Conservation (phyloP, 2,888 invertebrate species). For the Eutolmus rufibarbis region DNA sequence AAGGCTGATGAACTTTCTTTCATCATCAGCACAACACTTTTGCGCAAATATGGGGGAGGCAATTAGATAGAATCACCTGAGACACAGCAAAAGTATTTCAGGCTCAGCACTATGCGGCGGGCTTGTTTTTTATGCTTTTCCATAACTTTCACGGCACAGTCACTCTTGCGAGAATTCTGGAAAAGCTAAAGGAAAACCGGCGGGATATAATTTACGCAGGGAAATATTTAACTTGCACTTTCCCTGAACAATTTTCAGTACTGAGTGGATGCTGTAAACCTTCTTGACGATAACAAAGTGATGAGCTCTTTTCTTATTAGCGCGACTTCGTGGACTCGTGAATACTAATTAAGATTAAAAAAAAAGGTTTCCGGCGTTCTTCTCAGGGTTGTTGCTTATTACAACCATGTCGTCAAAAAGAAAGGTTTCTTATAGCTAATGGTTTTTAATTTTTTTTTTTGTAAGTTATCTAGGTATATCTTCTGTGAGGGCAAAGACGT, state of each 20-base stretch:
- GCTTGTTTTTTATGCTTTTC: neutral
- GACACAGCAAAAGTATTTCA: conserved; percentile 40
- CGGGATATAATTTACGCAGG: neutral
- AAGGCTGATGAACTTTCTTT: neutral
- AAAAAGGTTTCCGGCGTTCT: neutral
- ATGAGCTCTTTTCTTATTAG: conserved; percentile 26
- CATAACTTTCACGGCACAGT: neutral
- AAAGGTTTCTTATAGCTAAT: neutral
- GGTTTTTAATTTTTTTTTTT: neutral
- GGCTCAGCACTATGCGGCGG: neutral
- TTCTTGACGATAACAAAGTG: conserved; percentile 6
- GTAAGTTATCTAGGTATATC: neutral
- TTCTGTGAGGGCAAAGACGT: neutral
- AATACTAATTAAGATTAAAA: conserved; percentile 18
- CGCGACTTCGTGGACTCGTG: neutral
- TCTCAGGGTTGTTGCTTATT: neutral
- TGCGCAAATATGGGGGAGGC: neutral
- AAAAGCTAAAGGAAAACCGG: neutral
- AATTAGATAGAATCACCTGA: conserved; percentile 27
- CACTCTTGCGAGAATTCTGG: neutral
- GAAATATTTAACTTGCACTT: conserved; percentile 31
- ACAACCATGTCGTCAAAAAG: neutral
- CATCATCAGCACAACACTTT: conserved; percentile 17
- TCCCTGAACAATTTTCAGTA: neutral
- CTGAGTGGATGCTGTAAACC: neutral